Conservation (phyloP, 1,140 invertebrate species). For the Formica exsecta region DNA sequence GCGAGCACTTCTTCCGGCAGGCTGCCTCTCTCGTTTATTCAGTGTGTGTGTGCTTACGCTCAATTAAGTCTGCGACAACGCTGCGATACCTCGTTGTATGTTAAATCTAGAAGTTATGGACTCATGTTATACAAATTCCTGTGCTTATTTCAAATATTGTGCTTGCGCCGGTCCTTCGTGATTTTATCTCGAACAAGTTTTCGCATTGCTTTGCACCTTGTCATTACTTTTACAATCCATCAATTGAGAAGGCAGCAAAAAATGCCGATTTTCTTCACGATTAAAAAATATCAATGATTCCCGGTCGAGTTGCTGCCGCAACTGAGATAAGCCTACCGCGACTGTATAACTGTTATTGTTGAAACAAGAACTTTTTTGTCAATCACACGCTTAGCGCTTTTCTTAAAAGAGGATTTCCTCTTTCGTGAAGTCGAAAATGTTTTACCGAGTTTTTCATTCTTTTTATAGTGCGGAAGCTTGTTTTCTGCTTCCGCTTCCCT, state of each 20-base stretch:
- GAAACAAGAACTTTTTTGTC: conserved; percentile 81
- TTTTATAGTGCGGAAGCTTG: conserved; percentile 68
- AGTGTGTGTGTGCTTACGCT: conserved; percentile 73
- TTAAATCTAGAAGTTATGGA: conserved; percentile 80
- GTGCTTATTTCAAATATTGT: conserved; percentile 62
- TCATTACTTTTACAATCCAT: conserved; percentile 16
- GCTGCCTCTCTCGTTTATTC: conserved; percentile 76
- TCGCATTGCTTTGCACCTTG: conserved; percentile 16
- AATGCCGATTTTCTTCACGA: conserved; percentile 36
- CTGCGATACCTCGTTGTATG: conserved; percentile 79
- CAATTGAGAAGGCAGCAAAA: conserved; percentile 55
- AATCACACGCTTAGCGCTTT: conserved; percentile 77
- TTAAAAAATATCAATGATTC: conserved; percentile 51
- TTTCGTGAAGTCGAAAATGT: conserved; percentile 64
- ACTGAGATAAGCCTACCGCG: conserved; percentile 69
- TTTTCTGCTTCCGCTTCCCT: conserved; percentile 44
- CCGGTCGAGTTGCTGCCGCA: conserved; percentile 66
- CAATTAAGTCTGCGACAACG: conserved; percentile 79
- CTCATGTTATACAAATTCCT: conserved; percentile 76
- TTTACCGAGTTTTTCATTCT: conserved; percentile 81
- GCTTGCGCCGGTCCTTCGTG: conserved; percentile 65
- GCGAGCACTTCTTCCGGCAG: conserved; percentile 75
- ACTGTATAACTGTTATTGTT: conserved; percentile 70
- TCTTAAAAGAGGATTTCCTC: conserved; percentile 57
- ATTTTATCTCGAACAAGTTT: conserved; percentile 43